phyloP scores from a whole-genome alignment of 35 echinoderm and acorn worm genomes.

The Ptychodera flava region DNA sequence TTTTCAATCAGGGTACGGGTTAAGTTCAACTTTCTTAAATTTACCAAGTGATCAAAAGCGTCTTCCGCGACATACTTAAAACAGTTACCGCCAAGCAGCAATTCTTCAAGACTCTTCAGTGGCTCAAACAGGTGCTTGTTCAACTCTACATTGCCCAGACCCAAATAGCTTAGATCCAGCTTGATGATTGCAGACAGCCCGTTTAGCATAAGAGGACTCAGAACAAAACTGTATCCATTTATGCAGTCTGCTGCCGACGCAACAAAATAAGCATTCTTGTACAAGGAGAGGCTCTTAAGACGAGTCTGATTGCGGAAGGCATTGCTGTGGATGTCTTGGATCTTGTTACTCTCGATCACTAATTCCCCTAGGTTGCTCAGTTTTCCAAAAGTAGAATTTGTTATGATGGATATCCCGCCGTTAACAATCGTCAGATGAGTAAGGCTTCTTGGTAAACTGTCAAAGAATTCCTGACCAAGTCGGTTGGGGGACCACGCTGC shows the following conservation, averaged over 20 bases:
- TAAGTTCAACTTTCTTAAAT: neutral
- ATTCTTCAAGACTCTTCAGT: neutral
- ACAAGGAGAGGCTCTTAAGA: neutral
- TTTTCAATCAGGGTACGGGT: neutral
- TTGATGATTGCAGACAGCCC: neutral
- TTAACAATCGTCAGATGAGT: neutral
- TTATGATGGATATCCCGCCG: neutral
- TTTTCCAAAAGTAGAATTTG: neutral
- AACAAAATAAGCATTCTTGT: neutral
- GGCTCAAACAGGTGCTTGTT: neutral
- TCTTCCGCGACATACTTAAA: neutral
- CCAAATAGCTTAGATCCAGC: neutral
- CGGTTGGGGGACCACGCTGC: neutral
- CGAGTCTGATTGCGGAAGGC: neutral
- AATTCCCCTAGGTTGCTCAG: neutral
- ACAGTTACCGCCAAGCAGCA: neutral
- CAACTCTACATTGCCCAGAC: neutral
- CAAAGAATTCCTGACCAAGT: neutral
- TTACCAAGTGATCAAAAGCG: neutral
- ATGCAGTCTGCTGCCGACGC: neutral
- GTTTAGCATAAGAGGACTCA: neutral
- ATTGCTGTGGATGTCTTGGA: neutral
- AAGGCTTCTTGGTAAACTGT: neutral
- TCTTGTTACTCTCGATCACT: neutral
- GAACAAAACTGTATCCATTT: neutral